Percentiles rank a stretch among this genome's conserved stretches.
Conservation (phyloP, 2,888 invertebrate genomes). For the Chymomyza fuscimana region DNA sequence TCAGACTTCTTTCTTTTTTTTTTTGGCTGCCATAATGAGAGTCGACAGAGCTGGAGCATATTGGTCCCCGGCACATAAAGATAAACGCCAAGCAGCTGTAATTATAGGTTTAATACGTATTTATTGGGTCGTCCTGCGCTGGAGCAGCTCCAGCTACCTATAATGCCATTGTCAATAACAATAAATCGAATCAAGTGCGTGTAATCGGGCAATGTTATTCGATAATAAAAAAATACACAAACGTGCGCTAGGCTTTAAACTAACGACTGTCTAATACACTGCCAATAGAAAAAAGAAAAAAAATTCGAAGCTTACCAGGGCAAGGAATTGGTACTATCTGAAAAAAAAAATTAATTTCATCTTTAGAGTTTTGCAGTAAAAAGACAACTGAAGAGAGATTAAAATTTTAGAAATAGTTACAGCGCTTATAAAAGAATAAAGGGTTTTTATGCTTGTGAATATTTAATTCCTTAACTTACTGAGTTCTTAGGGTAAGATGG, state of each 20-base stretch:
- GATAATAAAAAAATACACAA: constrained; percentile 60
- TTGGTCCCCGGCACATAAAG: constrained; percentile 29
- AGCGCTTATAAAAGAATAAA: too few relatives aligned
- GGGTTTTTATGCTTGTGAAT: too few relatives aligned
- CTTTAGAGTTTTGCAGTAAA: too few relatives aligned
- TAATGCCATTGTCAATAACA: constrained; percentile 53
- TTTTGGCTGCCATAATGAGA: not conserved
- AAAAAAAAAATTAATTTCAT: too few relatives aligned
- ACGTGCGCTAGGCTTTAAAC: not conserved
- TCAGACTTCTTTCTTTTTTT: too few relatives aligned
- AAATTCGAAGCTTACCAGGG: too few relatives aligned
- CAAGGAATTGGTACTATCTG: too few relatives aligned
- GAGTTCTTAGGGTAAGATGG: too few relatives aligned
- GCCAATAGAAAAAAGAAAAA: not conserved
- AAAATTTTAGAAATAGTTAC: too few relatives aligned
- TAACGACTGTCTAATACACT: not conserved
- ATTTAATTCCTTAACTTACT: too few relatives aligned
- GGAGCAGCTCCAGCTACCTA: not conserved
- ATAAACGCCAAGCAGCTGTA: constrained; percentile 55
- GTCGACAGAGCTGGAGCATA: not conserved
- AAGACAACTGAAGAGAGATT: too few relatives aligned
- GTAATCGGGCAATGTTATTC: constrained; percentile 67
- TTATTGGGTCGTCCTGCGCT: not conserved
- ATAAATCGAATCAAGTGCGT: constrained; percentile 69
- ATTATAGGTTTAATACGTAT: constrained; percentile 62